Conservation (phyloP, 2,113 vertebrate genomes). For the Thamnaconus septentrionalis region DNA sequence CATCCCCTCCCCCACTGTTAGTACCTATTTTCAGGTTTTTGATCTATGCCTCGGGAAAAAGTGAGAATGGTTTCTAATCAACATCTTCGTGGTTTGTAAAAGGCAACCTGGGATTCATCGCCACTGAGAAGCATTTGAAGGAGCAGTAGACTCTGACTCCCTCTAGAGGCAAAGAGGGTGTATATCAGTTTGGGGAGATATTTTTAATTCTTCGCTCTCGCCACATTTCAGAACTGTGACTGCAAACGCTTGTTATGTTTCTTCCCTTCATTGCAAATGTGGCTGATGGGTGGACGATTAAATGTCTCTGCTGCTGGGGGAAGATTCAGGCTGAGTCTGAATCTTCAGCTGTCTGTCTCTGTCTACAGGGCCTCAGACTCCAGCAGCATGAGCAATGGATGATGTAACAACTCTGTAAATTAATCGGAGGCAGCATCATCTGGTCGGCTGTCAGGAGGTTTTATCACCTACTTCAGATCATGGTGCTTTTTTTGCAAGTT, state of each 20-base stretch:
- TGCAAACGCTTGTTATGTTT: neutral
- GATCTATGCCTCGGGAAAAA: neutral
- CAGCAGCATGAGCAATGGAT: slow-evolving; percentile 9
- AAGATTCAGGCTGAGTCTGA: no score
- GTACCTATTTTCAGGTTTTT: slow-evolving; percentile 12
- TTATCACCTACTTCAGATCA: slow-evolving; percentile 35
- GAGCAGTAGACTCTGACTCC: slow-evolving; percentile 54
- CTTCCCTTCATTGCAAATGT: no score
- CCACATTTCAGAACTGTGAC: neutral
- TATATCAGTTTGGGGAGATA: slow-evolving; percentile 10
- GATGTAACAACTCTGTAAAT: slow-evolving; percentile 44
- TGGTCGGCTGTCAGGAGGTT: slow-evolving; percentile 32
- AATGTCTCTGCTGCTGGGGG: no score
- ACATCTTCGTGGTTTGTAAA: slow-evolving; percentile 2
- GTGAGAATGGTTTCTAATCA: neutral
- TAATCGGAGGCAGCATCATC: slow-evolving; percentile 23
- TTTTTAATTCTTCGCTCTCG: neutral
- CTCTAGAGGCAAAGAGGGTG: slow-evolving; percentile 52
- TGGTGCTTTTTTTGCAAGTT: slow-evolving; percentile 17
- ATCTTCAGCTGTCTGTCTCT: slow-evolving; percentile 1
- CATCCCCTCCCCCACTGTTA: neutral
- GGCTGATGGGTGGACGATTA: no score
- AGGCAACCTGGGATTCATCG: slow-evolving; percentile 14
- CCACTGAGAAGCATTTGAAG: slow-evolving; percentile 12
- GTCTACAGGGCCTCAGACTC: neutral